Evolutionary conservation across 2,888 invertebrate genomes (phyloP), one percentile per base, ranked within the genome.

Genomic region (Adelognathus sp.): DNA sequence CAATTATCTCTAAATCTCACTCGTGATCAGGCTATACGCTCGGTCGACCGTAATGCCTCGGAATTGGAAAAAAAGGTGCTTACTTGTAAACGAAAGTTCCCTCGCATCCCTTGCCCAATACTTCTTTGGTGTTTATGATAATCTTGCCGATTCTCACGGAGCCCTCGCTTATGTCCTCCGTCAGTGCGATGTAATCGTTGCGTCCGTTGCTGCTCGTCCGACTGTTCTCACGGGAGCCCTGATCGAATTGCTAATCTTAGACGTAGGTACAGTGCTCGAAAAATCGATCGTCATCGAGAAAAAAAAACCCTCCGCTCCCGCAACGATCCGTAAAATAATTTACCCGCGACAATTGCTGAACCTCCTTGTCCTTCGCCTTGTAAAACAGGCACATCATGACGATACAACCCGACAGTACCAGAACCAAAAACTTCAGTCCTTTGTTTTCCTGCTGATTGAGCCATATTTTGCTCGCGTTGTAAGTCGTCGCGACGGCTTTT

Each of bases 71-170:
- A 50, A 52, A 33, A 24, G n/a, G 36, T 63, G 84, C 86, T 91
- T 90, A 97, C 96, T 94, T 96, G 91, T 97, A 99, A 29, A 99
- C 99, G 92, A 98, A 98, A 0, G 99, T 99, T 39, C 99, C 99
- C 88, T 99, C 98, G 89, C 99, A 99, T 0, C 99, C 99, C 91
- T 98, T 98, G 0, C 99, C 99, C 4, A 99, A 92, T 24, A 98
- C 94, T 82, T 96, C 94, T 63, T 95, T 94, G 0, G 97, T 96
- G 88, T 97, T 94, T 90, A 98, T 99, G 16, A 94, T 94, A 71
- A 99, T 98, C 91, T 97, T 97, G 0, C 99, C 99, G 39, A 99
- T 95, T 81, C 94, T 92, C 11, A 95, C 94, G 72, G 94, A 92
- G 0, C 96, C 96, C 60, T 94, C 94, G 0, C 94, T 94, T 0